Percentiles rank a stretch among this genome's conserved stretches.
phyloP scores from a whole-genome alignment of 2,797 vertebrate genomes.

The Scolopax bukidnonensis region DNA sequence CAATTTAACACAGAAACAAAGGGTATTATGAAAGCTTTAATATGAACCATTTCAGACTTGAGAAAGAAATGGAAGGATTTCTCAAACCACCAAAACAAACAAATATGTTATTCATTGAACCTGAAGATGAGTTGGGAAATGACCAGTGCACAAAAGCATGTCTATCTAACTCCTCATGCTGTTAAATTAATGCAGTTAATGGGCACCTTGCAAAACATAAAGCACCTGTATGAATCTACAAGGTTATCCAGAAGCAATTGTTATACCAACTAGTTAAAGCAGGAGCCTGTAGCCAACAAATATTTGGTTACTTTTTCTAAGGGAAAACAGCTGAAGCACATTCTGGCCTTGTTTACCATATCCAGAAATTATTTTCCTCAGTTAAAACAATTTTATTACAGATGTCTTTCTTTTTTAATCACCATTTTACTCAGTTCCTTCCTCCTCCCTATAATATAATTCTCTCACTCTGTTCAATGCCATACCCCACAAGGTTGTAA shows the following conservation, averaged over 20 bases:
- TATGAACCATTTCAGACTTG: slow-evolving; percentile 73
- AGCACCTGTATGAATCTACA: neutral
- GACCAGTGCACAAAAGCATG: neutral
- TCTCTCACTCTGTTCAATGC: neutral
- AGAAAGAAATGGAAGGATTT: slow-evolving; percentile 66
- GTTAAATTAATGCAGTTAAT: neutral
- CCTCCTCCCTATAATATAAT: neutral
- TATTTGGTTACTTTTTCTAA: neutral
- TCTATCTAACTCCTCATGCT: neutral
- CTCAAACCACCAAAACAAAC: slow-evolving; percentile 60
- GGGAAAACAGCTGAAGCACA: neutral
- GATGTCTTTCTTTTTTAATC: neutral
- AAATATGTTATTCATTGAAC: slow-evolving; percentile 65
- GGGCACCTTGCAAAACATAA: neutral
- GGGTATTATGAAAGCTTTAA: slow-evolving; percentile 80
- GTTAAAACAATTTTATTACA: neutral
- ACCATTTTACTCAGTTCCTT: neutral
- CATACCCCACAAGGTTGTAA: neutral
- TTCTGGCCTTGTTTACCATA: neutral
- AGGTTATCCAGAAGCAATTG: neutral
- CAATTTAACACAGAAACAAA: slow-evolving; percentile 82
- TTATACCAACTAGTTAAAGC: neutral
- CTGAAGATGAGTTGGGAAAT: slow-evolving; percentile 46
- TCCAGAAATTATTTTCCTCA: neutral
- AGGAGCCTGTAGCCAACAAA: neutral